Evolutionary conservation across 2,797 vertebrate genomes (phyloP), one percentile per base, ranked within the genome.

Genomic region (Enteromius radiatus): DNA sequence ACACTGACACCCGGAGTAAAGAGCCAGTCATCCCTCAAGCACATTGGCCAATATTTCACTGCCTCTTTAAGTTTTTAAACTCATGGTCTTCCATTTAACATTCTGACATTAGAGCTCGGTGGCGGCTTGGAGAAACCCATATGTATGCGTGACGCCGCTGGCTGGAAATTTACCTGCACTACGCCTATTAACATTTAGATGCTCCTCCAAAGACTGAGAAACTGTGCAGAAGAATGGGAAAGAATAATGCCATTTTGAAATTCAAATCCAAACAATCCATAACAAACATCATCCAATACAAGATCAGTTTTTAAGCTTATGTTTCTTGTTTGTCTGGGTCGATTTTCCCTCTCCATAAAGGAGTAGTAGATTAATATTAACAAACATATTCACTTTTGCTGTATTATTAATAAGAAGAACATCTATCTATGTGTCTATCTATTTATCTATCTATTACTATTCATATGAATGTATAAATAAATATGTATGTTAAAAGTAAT

Each of bases 11-110:
- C 94, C 95, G 91, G 95, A 93, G 84, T 91, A 91, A 96, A 94
- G 95, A 96, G 95, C 96, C 95, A 96, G 96, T 98, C 97, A 98
- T 98, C 97, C 96, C 97, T 99, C 98, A 99, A 87, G 93, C 95
- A 92, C 96, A 95, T 86, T 94, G 96, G 95, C 95, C 97, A 96
- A 97, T 97, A 97, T 97, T 97, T 98, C 96, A 98, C 95, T 92
- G 95, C 96, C 95, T 96, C 95, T 97, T 97, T 94, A 97, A 97
- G 96, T 97, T 98, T 96, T 95, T 95, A 93, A 95, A 95, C 93
- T 95, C 94, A 92, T 89, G 92, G 93, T 89, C 94, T 93, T 93
- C 94, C 93, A 95, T 95, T 95, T 95, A 95, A 94, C 94, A 95
- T 95, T 90, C 92, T 96, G 95, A 95, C 94, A 94, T 92, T 92